A percentile compares a stretch with the other conserved stretches of the same genome.
phyloP scores from a whole-genome alignment of 2,113 vertebrate genomes.

The Crocuta crocuta region DNA sequence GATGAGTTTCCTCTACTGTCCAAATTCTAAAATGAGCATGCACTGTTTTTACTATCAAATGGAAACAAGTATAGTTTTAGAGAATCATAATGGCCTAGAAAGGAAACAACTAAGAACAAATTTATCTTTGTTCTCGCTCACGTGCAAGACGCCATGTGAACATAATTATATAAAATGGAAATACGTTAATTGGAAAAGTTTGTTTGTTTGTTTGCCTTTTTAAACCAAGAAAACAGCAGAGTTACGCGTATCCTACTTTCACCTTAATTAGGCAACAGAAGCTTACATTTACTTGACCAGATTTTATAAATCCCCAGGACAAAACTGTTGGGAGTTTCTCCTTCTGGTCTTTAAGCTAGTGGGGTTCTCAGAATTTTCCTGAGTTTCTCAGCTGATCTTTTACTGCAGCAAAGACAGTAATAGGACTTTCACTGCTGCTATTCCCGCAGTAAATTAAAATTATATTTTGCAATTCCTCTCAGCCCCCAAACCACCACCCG shows the following conservation, averaged over 20 bases:
- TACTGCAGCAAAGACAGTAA: not conserved
- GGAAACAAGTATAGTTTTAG: not conserved
- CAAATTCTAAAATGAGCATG: not conserved
- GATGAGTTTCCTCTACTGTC: not conserved
- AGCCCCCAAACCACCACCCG: not conserved
- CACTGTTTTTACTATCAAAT: not conserved
- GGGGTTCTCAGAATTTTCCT: not conserved
- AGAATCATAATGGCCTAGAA: not conserved
- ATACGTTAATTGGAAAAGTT: conserved; percentile 20
- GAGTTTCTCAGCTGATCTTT: not conserved
- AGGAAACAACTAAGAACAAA: not conserved
- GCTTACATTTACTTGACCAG: not conserved
- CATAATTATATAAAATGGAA: not conserved
- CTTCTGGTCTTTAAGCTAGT: not conserved
- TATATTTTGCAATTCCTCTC: not conserved
- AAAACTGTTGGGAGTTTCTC: not conserved
- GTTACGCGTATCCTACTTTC: not conserved
- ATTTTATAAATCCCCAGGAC: not conserved
- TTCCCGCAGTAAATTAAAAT: conserved; percentile 1
- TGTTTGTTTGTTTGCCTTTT: not conserved
- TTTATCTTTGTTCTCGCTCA: not conserved
- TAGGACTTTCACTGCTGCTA: not conserved
- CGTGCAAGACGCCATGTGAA: not conserved
- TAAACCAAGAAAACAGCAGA: conserved; percentile 5
- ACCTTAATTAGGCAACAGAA: conserved; percentile 7